Base-by-base conservation (phyloP, 2,888 invertebrate genomes). In the Ochropacha duplaris region DNA sequence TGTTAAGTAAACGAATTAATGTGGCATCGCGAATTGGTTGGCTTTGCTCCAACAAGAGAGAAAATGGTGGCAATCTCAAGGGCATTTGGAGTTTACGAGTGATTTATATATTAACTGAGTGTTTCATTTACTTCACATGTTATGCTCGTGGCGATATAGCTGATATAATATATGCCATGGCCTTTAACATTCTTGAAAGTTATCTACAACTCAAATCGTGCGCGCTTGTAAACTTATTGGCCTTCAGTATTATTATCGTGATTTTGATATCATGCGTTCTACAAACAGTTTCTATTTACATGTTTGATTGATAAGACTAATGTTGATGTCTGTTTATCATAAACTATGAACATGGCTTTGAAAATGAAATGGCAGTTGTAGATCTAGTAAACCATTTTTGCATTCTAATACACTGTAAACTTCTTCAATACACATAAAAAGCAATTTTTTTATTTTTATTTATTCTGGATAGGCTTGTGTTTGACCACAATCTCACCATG, bases 51-150 rank as follows among this genome's bases (percentile, higher is more conserved):
- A 87, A 75, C 70, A 62, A 65, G 65, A 65, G 62, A 73, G 68
- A 81, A 80, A 81, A 81, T 79, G 76, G 74, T 77, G 68, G 72
- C 78, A 68, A 74, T 80, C 78, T 87, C 88, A 88, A 90, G 87
- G 88, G 81, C 86, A 83, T 71, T 79, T 72, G 57, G 63, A 74
- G 69, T 79, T 79, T 75, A 81, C 69, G 71, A 78, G 69, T 69
- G 72, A 74, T 74, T 74, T 76, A 76, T 78, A 67, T 69, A 68
- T 71, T 70, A 63, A 58, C 61, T 60, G 50, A 65, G 62, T 58
- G 59, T 54, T 59, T 57, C 57, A 56, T 58, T 49, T 31, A 60
- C 65, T 69, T 62, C 28, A 56, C 50, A 56, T 61, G 61, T 61
- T 9, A 55, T 50, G 59, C 34, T 22, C 28, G 19, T 51, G 55